Evolutionary conservation across 2,888 invertebrate genomes (phyloP).

Genomic region (Diarsia brunnea): DNA sequence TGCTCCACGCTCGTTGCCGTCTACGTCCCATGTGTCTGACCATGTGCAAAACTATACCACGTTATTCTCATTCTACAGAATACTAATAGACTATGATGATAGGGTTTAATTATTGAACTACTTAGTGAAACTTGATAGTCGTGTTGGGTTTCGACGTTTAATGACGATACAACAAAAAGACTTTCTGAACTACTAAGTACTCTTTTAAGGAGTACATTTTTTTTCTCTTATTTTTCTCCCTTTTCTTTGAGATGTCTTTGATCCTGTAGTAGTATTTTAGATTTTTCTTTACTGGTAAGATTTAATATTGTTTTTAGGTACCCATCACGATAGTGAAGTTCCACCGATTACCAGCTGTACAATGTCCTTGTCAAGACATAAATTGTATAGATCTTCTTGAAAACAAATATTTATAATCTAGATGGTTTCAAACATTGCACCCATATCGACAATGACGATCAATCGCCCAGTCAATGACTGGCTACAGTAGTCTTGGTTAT

Average conservation of each 20-base stretch:
- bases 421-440: not conserved
- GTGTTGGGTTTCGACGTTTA: not conserved
- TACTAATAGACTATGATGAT: too few relatives aligned
- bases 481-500: too few relatives aligned
- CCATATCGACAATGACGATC: not conserved
- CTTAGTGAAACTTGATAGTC: not conserved
- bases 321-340: not conserved
- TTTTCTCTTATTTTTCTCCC: too few relatives aligned
- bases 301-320: not conserved
- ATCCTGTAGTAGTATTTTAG: too few relatives aligned
- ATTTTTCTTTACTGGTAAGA: not conserved
- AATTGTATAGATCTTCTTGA: not conserved
- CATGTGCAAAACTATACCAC: slow-evolving; percentile 52
- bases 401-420: not conserved
- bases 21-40: slow-evolving; percentile 42
- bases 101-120: not conserved
- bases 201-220: not conserved
- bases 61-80: slow-evolving; percentile 43
- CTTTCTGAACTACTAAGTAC: not conserved
- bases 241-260: too few relatives aligned
- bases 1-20: slow-evolving; percentile 44
- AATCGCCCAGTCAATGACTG: not conserved
- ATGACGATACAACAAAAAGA: not conserved
- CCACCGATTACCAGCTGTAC: too few relatives aligned
- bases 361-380: not conserved